phyloP scores from a whole-genome alignment of 2,797 vertebrate genomes.

The Acipenser oxyrinchus region DNA sequence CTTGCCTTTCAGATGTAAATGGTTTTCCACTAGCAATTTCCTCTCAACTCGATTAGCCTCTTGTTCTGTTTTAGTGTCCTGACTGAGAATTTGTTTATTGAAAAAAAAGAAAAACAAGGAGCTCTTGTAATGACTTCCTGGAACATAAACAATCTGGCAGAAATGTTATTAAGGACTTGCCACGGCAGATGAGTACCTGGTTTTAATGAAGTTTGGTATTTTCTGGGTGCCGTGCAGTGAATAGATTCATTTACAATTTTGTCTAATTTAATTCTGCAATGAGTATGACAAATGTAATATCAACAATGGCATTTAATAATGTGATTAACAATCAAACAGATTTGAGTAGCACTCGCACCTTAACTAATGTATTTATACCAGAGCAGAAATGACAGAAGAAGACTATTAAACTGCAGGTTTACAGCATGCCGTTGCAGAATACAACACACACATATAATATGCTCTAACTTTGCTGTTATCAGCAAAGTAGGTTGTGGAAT shows the following conservation, averaged over 20 bases:
- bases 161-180: conserved; percentile 45
- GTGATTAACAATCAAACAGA: too few relatives aligned
- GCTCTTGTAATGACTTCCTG: conserved; percentile 44
- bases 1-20: conserved; percentile 50
- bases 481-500: too few relatives aligned
- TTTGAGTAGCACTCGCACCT: too few relatives aligned
- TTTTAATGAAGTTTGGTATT: neutral
- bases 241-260: neutral
- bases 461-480: too few relatives aligned
- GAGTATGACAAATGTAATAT: too few relatives aligned
- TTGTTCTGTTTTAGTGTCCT: conserved; percentile 59
- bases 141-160: conserved; percentile 48
- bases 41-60: conserved; percentile 56
- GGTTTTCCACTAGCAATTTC: conserved; percentile 20
- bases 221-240: neutral
- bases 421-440: too few relatives aligned
- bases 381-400: too few relatives aligned
- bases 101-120: conserved; percentile 34
- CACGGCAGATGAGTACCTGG: neutral
- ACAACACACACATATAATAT: conserved; percentile 23
- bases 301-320: too few relatives aligned
- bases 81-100: conserved; percentile 58
- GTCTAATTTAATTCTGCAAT: neutral
- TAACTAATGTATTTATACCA: too few relatives aligned
- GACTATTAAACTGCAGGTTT: too few relatives aligned